Evolutionary conservation across 2,888 invertebrate genomes (phyloP), one percentile per base, ranked within the genome.

Genomic region (Conops quadrifasciatus): DNA sequence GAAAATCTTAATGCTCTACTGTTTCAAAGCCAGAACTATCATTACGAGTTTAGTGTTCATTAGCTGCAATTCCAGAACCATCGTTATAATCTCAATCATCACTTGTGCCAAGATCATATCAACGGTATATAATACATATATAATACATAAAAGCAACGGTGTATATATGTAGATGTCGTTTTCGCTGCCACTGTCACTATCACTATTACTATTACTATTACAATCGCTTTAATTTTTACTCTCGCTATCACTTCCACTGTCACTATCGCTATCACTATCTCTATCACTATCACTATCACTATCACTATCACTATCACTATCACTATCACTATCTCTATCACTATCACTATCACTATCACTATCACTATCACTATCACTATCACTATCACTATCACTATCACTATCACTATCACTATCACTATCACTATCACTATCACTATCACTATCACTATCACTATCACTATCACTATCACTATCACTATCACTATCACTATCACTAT

Each of bases 321-420:
- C 59, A 56, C 30, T 59, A 28, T 59, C 26, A 24, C 30, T 28
- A 59, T 59, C 59, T 21, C n/a, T 24, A 59, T 59, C 28, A 59
- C 30, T 59, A 59, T 59, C 59, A 28, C 30, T 59, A 59, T 59
- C 59, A 59, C 30, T 28, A 28, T 28, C 59, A 28, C 30, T 59
- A 24, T 59, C 59, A 59, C 30, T 59, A 59, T 24, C 59, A 59
- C n/a, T 59, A 59, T 28, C 28, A 59, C 30, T 59, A 59, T 59
- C 59, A 59, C 30, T 59, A 59, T 59, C 59, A 59, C n/a, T 59
- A 59, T 59, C 59, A 59, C 30, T 59, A 59, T 59, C 59, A 59
- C 30, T 59, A 59, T 59, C 59, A 59, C n/a, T 59, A 59, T 59
- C 59, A 59, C 30, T 59, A 59, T 59, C 59, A 59, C 30, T 59